Evolutionary conservation across 2,113 vertebrate genomes (phyloP).

Genomic region (Australoheros scitulus): DNA sequence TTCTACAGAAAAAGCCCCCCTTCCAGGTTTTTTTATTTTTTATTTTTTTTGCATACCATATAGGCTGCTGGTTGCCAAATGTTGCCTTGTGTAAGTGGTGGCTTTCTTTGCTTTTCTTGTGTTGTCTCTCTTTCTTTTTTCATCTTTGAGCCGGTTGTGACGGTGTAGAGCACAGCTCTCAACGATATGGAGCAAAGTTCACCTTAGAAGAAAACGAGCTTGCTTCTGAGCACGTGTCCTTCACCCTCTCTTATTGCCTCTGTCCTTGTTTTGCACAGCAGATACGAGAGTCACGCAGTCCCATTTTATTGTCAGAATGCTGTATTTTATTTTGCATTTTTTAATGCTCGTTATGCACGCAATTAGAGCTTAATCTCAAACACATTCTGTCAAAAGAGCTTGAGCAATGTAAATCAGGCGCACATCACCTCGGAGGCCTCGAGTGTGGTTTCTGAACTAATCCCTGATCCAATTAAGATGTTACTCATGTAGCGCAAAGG

Average conservation of each 20-base stretch:
- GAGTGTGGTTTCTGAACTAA: background rate
- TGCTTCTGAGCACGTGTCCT: background rate
- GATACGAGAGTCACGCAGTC: background rate
- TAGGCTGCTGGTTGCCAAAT: background rate
- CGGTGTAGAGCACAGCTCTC: background rate
- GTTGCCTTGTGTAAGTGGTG: background rate
- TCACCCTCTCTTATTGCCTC: background rate
- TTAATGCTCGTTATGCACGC: background rate
- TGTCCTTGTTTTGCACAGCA: background rate
- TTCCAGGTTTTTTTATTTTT: background rate
- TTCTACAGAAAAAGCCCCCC: background rate
- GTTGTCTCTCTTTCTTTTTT: background rate
- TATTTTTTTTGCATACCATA: background rate
- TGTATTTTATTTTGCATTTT: background rate
- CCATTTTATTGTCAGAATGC: background rate
- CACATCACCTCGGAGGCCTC: background rate
- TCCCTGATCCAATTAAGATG: background rate
- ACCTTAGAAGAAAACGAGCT: background rate
- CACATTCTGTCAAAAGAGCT: background rate
- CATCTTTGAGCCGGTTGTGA: background rate
- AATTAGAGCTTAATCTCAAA: background rate
- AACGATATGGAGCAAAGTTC: background rate
- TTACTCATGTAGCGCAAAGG: background rate
- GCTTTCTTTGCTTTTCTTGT: background rate
- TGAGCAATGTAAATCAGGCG: background rate